Base-by-base conservation (phyloP, 2,888 invertebrate genomes). In the Drosophila quinaria region DNA sequence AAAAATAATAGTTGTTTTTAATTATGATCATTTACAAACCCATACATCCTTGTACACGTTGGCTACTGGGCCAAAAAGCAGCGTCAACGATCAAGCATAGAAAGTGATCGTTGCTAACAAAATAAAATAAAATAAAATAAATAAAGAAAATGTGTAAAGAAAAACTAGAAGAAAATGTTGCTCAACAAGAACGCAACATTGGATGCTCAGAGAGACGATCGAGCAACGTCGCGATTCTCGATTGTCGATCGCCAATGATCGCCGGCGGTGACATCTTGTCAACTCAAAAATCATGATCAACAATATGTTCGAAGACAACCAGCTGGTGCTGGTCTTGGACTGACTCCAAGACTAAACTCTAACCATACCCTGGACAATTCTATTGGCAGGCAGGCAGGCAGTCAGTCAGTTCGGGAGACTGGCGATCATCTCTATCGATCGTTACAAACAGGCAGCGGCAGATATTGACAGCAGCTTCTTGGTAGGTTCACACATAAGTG, bases 251-350 rank as follows among this genome's bases (percentile, higher is more conserved):
- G 41, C 29, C 59, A 33, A 33, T 64, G 73, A 87, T 77, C 78
- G 85, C 87, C 82, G 90, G 66, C 83, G 82, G 75, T 87, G 86
- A 87, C 86, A 87, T 89, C 89, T 87, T 87, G 86, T 87, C 90
- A 87, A 80, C 83, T 89, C 89, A 82, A 87, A 85, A 89, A 87
- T 89, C 86, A 87, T 87, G 90, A 87, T 87, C 88, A 86, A 85
- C 78, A 86, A 89, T 89, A 80, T 89, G 87, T 76, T 81, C 46
- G 33, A 37, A 41, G 52, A 56, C 42, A 49, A 41, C 4, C 3
- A 33, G 44, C 22, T 15, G 42, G 19, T 19, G 22, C 25, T 25
- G 25, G 25, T 22, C 35, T 17, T 35, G 37, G 29, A 37, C 29
- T 13, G 9, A 35, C 29, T 13, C 35, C 13, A n/a, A 13, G 33